Percentiles rank a stretch among this genome's conserved stretches.
phyloP scores from a whole-genome alignment of 2,797 vertebrate species.

The Aselliscus stoliczkanus region DNA sequence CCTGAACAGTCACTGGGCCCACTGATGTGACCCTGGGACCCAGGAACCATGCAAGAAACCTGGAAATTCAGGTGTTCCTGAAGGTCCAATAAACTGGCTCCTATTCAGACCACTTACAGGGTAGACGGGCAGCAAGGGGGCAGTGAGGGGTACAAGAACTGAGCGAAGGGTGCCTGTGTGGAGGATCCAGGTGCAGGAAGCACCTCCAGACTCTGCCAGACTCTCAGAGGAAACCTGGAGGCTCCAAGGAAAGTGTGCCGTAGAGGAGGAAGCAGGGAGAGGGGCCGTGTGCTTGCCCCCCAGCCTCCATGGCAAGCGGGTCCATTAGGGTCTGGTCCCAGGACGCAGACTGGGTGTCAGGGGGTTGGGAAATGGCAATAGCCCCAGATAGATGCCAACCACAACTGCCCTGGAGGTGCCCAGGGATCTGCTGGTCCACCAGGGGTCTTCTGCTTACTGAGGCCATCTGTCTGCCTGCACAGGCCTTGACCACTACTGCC shows the following conservation, averaged over 20 bases:
- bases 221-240: not conserved
- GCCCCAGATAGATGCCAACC: not conserved
- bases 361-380: too few relatives aligned
- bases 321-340: too few relatives aligned
- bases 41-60: not conserved
- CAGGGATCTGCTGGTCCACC: not conserved
- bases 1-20: rapidly evolving
- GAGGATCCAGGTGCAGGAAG: not conserved
- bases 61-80: rapidly evolving
- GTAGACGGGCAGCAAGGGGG: not conserved
- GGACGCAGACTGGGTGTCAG: not conserved
- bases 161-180: rapidly evolving
- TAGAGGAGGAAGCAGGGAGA: not conserved
- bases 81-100: rapidly evolving
- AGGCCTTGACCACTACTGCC: too few relatives aligned
- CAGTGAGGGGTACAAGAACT: too few relatives aligned
- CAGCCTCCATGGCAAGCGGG: not conserved
- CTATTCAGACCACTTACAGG: rapidly evolving
- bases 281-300: not conserved
- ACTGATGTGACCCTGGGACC: not conserved
- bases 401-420: not conserved
- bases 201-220: not conserved
- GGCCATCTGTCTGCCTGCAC: too few relatives aligned
- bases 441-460: not conserved
- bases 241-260: not conserved